Conservation (phyloP, 2,888 invertebrate species). For the Melanostoma scalare region DNA sequence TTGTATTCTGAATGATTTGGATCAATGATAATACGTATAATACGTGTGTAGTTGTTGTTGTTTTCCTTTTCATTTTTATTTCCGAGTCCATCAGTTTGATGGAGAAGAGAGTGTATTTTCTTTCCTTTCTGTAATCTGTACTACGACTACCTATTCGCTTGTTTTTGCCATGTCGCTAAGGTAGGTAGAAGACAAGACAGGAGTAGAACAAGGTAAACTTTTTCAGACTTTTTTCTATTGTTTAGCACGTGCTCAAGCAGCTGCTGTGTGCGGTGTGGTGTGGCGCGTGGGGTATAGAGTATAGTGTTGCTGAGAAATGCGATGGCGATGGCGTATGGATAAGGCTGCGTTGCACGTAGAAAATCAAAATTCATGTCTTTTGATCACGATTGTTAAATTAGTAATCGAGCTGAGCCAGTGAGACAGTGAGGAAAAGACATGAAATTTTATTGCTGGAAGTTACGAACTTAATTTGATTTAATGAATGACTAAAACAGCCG, state of each 20-base stretch:
- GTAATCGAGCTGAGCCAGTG: conserved; percentile 30
- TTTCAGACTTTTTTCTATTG: conserved; percentile 16
- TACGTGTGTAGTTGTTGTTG: background rate
- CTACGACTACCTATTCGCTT: too few relatives aligned
- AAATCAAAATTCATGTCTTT: conserved; percentile 61
- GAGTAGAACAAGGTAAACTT: background rate
- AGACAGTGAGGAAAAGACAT: background rate
- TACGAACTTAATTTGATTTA: conserved; percentile 44
- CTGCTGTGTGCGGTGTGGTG: conserved; percentile 32
- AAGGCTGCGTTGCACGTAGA: conserved; percentile 58
- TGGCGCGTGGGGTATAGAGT: conserved; percentile 34
- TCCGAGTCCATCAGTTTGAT: background rate
- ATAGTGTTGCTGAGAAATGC: conserved; percentile 28
- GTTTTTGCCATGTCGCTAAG: too few relatives aligned
- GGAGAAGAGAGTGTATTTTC: background rate
- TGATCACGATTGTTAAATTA: conserved; percentile 61
- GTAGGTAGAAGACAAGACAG: background rate
- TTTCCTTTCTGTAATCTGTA: background rate
- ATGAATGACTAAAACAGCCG: conserved; percentile 20
- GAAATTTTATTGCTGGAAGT: conserved; percentile 26
- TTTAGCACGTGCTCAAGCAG: conserved; percentile 65
- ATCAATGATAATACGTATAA: conserved; percentile 53
- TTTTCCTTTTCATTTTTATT: background rate
- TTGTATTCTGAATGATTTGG: conserved; percentile 44
- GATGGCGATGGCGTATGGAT: conserved; percentile 20